Evolutionary conservation across 2,797 vertebrate genomes (phyloP), one percentile per base, ranked within the genome.

Genomic region (Falco cherrug): DNA sequence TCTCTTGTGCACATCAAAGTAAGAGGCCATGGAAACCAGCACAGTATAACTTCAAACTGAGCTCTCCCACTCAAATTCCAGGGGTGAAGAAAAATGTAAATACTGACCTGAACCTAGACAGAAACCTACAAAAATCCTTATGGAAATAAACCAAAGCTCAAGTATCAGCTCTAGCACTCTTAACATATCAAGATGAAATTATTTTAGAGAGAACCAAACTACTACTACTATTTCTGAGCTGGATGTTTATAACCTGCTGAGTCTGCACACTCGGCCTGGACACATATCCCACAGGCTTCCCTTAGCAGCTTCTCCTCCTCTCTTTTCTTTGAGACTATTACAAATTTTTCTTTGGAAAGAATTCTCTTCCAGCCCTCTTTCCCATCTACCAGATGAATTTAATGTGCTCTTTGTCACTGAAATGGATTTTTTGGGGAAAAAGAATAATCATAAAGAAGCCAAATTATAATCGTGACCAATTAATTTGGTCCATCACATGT

Each of bases 41-140:
- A 73, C 8, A 73, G 70, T n/a, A 1, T 53, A 94, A 78, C 29
- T 47, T 45, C 91, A 83, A 92, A 89, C 33, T 31, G 63, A 90
- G 57, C 74, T 67, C 90, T 95, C 87, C 88, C 86, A 93, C 81
- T 82, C 81, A 92, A 63, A 97, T 95, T 96, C 93, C 88, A 93
- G 71, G 87, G 37, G 41, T 41, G n/a, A 93, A 87, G 68, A 53
- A 90, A 94, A 95, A 94, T 51, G 59, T 51, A 93, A 70, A 79
- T 59, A 70, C 39, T 90, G 87, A 85, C 75, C 77, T 71, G 69
- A 87, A 61, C 59, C 54, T 73, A 90, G 51, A 65, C 29, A 90
- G 45, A 95, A 94, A 89, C 22, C 50, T 88, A 89, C 65, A 80
- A 17, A 95, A 82, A 87, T 68, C 81, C 78, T 74, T 17, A 41